A percentile compares a stretch with the other conserved stretches of the same genome.
Evolutionary conservation across 2,797 vertebrate genomes (phyloP).

Genomic region (Schizopygopsis malacanthus): DNA sequence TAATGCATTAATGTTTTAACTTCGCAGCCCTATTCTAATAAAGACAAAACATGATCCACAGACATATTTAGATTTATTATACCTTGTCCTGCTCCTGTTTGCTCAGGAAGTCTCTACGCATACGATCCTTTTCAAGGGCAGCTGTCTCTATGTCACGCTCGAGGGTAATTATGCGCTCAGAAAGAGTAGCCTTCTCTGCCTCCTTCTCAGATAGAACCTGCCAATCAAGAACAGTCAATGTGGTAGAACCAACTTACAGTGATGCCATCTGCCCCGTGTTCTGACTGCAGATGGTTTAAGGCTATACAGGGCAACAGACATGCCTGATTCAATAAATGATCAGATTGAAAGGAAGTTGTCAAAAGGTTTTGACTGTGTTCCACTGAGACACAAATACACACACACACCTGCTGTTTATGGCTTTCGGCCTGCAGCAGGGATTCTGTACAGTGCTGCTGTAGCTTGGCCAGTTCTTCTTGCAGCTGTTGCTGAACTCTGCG

Average conservation of each 20-base stretch:
- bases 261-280: not conserved
- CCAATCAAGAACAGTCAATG: conserved; percentile 32
- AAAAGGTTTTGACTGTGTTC: not conserved
- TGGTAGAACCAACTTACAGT: conserved; percentile 5
- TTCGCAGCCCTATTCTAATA: not conserved
- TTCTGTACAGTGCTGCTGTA: conserved; percentile 77
- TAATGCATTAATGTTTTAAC: not conserved
- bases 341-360: conserved; percentile 24
- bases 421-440: conserved; percentile 79
- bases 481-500: conserved; percentile 77
- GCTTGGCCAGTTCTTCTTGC: conserved; percentile 73
- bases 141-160: conserved; percentile 71
- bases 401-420: conserved; percentile 82
- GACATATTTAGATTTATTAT: conserved; percentile 11
- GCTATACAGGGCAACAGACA: conserved; percentile 8
- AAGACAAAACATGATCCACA: not conserved
- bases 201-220: conserved; percentile 84
- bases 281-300: conserved; percentile 11
- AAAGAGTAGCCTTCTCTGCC: conserved; percentile 74
- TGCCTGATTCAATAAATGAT: not conserved
- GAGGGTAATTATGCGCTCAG: conserved; percentile 72
- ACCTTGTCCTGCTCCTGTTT: conserved; percentile 83
- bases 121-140: conserved; percentile 70
- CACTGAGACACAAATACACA: conserved; percentile 33
- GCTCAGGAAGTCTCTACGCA: conserved; percentile 72